Conservation (phyloP, 2,888 invertebrate genomes). For the Ormyrus rosae region DNA sequence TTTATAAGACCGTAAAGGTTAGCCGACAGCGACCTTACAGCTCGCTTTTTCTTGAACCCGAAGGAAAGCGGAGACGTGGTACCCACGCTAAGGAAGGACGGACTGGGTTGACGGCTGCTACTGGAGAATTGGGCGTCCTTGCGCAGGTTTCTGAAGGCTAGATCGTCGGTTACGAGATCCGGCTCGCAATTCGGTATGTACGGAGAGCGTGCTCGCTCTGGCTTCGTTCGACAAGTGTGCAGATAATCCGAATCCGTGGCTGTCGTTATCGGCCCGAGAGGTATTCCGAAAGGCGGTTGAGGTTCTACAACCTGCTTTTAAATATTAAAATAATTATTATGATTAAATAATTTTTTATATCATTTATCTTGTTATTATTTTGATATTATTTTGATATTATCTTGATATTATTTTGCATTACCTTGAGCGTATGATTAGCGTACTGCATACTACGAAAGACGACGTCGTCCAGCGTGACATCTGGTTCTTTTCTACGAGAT, state of each 20-base stretch:
- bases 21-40: conserved; percentile 88
- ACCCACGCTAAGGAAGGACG: neutral
- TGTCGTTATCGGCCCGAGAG: conserved; percentile 88
- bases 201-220: conserved; percentile 78
- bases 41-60: conserved; percentile 84
- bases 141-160: conserved; percentile 89
- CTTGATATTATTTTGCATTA: conserved; percentile 63
- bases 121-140: conserved; percentile 80
- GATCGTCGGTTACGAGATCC: conserved; percentile 90
- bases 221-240: conserved; percentile 76
- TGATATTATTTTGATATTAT: conserved; percentile 3
- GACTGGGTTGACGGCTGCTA: conserved; percentile 40
- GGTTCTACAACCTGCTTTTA: conserved; percentile 82
- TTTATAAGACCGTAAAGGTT: conserved; percentile 88
- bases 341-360: neutral
- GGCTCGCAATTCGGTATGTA: conserved; percentile 85
- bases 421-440: conserved; percentile 83
- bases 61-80: conserved; percentile 10
- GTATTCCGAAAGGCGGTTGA: conserved; percentile 94
- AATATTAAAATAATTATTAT: neutral
- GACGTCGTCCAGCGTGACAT: conserved; percentile 89
- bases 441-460: conserved; percentile 88
- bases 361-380: conserved; percentile 1
- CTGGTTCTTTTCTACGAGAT: conserved; percentile 81
- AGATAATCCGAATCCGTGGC: conserved; percentile 90